phyloP scores from a whole-genome alignment of 2,888 invertebrate genomes.

The Morpho achilles region DNA sequence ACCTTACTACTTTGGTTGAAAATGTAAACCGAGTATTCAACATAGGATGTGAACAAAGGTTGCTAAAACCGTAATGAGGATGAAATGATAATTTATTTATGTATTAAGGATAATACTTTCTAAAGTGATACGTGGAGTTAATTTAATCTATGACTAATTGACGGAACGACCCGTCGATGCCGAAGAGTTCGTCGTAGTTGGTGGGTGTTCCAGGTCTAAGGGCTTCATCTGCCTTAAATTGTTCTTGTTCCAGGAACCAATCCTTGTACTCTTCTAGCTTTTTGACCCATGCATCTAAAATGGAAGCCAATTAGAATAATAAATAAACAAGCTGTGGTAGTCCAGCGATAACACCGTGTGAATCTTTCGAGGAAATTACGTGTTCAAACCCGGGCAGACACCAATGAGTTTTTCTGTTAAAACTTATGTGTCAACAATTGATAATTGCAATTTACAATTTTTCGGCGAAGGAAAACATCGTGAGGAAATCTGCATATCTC shows the following conservation, averaged over 20 bases:
- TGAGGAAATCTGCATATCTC: no score
- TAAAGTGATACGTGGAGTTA: not conserved
- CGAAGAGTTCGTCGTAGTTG: conserved; percentile 91
- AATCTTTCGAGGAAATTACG: no score
- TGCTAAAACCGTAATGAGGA: conserved; percentile 32
- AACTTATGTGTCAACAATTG: no score
- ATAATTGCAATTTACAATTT: no score
- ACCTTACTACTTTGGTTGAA: conserved; percentile 61
- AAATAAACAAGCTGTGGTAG: no score
- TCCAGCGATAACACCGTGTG: no score
- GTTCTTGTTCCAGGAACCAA: conserved; percentile 91
- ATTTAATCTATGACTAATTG: conserved; percentile 89
- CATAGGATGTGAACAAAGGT: conserved; percentile 42
- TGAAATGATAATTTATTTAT: conserved; percentile 21
- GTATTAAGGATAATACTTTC: conserved; percentile 3
- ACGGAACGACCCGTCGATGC: conserved; percentile 93
- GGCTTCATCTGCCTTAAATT: conserved; percentile 87
- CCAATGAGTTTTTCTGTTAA: no score
- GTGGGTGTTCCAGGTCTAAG: conserved; percentile 91
- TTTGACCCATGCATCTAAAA: conserved; percentile 87
- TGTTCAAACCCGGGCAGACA: no score
- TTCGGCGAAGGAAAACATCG: no score
- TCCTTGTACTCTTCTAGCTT: conserved; percentile 86
- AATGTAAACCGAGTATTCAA: conserved; percentile 43
- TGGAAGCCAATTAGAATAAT: conserved; percentile 12